Evolutionary conservation across 2,113 vertebrate species (phyloP).

Genomic region (Oncorhynchus nerka): DNA sequence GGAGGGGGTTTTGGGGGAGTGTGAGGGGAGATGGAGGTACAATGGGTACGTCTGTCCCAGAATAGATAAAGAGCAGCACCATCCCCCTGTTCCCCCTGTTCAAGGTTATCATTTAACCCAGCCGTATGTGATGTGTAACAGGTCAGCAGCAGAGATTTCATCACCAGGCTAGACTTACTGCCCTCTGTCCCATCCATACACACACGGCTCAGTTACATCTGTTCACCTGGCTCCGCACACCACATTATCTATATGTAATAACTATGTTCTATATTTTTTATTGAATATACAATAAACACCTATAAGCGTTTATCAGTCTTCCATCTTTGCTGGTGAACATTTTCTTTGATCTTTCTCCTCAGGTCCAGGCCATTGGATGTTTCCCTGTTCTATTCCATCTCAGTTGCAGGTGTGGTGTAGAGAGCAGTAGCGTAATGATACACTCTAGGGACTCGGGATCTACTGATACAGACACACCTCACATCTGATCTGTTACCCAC

Average conservation of each 20-base stretch:
- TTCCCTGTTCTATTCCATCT: too few species aligned
- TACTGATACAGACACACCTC: neutral
- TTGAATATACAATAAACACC: too few species aligned
- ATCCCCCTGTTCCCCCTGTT: conserved; percentile 55
- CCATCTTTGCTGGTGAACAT: too few species aligned
- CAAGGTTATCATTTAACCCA: conserved; percentile 81
- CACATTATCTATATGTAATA: too few species aligned
- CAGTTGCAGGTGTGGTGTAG: too few species aligned
- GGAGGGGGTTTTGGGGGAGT: conserved; percentile 44
- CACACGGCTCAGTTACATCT: conserved; percentile 66
- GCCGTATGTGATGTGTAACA: neutral
- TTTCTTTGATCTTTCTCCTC: too few species aligned
- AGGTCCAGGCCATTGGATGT: too few species aligned
- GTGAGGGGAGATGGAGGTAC: conserved; percentile 48
- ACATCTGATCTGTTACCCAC: neutral
- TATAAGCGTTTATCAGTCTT: too few species aligned
- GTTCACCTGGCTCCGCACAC: conserved; percentile 7
- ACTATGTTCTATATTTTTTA: too few species aligned
- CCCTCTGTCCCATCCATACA: conserved; percentile 49
- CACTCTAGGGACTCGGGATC: neutral
- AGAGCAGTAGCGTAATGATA: neutral
- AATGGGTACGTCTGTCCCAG: conserved; percentile 76
- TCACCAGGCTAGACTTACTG: conserved; percentile 76
- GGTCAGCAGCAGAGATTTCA: conserved; percentile 68
- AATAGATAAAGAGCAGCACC: conserved; percentile 73